These are phyloP conservation scores for Osmerus mordax DNA, from an alignment of 2,113 vertebrate species.

Conservation along the genomic window DNA sequence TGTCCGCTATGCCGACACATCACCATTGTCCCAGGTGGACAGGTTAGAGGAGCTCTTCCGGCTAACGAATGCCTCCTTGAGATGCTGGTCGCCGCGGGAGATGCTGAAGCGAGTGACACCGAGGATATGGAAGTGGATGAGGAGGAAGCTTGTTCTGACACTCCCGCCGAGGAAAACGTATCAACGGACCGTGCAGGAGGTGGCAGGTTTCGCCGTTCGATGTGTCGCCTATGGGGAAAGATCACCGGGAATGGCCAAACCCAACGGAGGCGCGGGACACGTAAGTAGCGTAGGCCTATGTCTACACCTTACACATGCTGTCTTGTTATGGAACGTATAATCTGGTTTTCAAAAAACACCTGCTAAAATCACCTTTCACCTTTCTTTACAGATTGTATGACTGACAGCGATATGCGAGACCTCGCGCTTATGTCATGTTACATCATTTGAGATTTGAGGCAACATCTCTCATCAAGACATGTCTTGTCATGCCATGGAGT, in stretches of 20 bases:
- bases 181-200: constrained; percentile 15
- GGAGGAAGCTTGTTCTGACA: not conserved
- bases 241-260: constrained; percentile 8
- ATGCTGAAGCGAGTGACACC: constrained; percentile 14
- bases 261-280: not conserved
- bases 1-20: constrained; percentile 68
- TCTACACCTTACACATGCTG: not conserved
- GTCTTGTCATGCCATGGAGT: no score
- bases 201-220: constrained; percentile 39
- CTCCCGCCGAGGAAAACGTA: constrained; percentile 25
- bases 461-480: not conserved
- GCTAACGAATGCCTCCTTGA: constrained; percentile 57
- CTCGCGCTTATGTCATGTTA: constrained; percentile 66
- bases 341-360: not conserved
- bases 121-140: not conserved
- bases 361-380: not conserved
- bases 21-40: constrained; percentile 41
- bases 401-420: constrained; percentile 52
- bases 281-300: constrained; percentile 30
- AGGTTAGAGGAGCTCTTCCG: constrained; percentile 46
- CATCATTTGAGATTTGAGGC: constrained; percentile 50
- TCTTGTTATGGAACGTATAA: not conserved
- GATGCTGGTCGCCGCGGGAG: constrained; percentile 35
- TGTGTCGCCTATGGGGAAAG: constrained; percentile 47
- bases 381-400: constrained; percentile 48